Conservation (phyloP, 2,888 invertebrate species). For the Empis livida region DNA sequence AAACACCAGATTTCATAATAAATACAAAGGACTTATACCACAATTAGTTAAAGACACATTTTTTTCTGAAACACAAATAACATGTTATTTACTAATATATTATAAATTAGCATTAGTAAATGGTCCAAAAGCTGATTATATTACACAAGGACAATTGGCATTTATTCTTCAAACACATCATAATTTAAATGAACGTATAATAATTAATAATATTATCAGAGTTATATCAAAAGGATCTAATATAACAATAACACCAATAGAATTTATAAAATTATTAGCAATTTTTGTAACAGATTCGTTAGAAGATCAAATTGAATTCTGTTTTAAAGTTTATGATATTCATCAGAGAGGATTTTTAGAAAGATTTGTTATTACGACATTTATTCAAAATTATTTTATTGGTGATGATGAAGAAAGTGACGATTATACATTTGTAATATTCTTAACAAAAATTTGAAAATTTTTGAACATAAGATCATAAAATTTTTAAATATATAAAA, state of each 20-base stretch:
- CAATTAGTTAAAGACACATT: constrained; percentile 44
- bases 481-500: too few relatives aligned
- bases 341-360: constrained; percentile 51
- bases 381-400: constrained; percentile 36
- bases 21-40: constrained; percentile 42
- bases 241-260: constrained; percentile 37
- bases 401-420: constrained; percentile 60
- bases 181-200: constrained; percentile 55
- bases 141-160: constrained; percentile 44
- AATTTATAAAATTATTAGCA: constrained; percentile 55
- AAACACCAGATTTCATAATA: constrained; percentile 50
- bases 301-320: constrained; percentile 55
- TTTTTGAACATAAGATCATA: too few relatives aligned
- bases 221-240: constrained; percentile 39
- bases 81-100: constrained; percentile 40
- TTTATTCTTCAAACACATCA: constrained; percentile 50
- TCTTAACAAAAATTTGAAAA: too few relatives aligned
- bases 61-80: constrained; percentile 46
- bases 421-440: constrained; percentile 41
- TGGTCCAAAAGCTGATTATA: constrained; percentile 28
- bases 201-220: constrained; percentile 50
- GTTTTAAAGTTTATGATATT: constrained; percentile 40
- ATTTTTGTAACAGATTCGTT: constrained; percentile 48
- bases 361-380: constrained; percentile 53
- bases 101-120: constrained; percentile 39